phyloP scores from a whole-genome alignment of 2,113 vertebrate genomes.

The Nannospalax galili region DNA sequence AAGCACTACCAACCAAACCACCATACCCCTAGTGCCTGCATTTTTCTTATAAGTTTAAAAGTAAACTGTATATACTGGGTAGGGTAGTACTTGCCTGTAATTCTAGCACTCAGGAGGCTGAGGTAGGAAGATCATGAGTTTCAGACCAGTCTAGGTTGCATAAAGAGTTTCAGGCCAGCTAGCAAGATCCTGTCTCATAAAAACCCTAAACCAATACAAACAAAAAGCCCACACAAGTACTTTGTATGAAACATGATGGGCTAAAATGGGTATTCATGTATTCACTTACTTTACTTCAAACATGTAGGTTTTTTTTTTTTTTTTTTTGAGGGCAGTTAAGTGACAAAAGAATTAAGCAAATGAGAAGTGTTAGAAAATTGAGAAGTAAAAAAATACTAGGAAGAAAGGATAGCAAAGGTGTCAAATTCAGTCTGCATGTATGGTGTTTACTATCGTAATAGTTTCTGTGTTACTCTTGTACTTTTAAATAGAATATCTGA shows the following conservation, averaged over 20 bases:
- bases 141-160: background rate
- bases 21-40: background rate
- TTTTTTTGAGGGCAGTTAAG: background rate
- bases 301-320: background rate
- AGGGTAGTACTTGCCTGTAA: background rate
- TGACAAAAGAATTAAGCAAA: background rate
- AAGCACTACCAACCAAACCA: background rate
- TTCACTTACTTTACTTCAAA: background rate
- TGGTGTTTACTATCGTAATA: background rate
- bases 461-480: background rate
- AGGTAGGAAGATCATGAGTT: background rate
- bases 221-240: background rate
- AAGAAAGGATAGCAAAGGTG: background rate
- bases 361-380: background rate
- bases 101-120: too few relatives aligned
- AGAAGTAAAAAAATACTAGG: background rate
- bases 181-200: background rate
- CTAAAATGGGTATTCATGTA: background rate
- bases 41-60: too few relatives aligned
- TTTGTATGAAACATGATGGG: slow-evolving; percentile 3
- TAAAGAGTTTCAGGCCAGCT: background rate
- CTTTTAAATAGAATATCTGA: slow-evolving; percentile 33
- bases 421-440: background rate
- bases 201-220: background rate
- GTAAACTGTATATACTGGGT: background rate